Base-by-base conservation (phyloP, 2,888 invertebrate species). In the Steinernema scapterisci region DNA sequence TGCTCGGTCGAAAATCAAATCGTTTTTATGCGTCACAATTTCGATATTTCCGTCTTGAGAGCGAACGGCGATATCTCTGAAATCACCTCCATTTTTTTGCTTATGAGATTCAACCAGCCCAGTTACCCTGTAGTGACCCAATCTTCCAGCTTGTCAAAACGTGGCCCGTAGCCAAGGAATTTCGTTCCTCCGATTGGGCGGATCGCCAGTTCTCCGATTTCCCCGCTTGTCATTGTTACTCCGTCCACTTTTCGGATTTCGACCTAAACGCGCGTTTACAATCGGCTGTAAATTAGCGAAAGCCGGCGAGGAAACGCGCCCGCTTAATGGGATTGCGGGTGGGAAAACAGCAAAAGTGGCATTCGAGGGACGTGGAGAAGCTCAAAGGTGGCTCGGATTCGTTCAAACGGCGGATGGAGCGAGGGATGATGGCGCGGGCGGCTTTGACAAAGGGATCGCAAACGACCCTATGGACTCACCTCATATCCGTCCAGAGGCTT, bases 121-220 rank as follows among this genome's bases (percentile, higher is more conserved):
- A 74, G 83, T 73, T 80, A 89, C 89, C 89, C 89, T 27, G 89
- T 89, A 71, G 83, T 83, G 72, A 89, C 88, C 89, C 89, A 90
- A 73, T 88, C 82, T 63, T 87, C 87, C 13, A 76, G 78, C 25
- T 80, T 81, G n/a, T 77, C 77, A 21, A 81, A 81, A 21, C 81
- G 77, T 0, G 85, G 85, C 7, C 83, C 84, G 81, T 90, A 90
- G 16, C 88, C 88, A 71, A 89, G 82, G 88, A 90, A 90, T 11
- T 88, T 88, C 6, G 82, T 83, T 43, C 75, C 75, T 19, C 52
- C 71, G 23, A 81, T 73, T 13, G 82, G 73, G 19, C 71, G 45
- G 2, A 83, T 54, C 23, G 75, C 70, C 52, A 82, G 43, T 46
- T 83, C 82, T 48, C 82, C 80, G 25, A 81, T 31, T 52, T 21